phyloP scores from a whole-genome alignment of 2,797 vertebrate species.

The Cynodonichthys magdalenae region DNA sequence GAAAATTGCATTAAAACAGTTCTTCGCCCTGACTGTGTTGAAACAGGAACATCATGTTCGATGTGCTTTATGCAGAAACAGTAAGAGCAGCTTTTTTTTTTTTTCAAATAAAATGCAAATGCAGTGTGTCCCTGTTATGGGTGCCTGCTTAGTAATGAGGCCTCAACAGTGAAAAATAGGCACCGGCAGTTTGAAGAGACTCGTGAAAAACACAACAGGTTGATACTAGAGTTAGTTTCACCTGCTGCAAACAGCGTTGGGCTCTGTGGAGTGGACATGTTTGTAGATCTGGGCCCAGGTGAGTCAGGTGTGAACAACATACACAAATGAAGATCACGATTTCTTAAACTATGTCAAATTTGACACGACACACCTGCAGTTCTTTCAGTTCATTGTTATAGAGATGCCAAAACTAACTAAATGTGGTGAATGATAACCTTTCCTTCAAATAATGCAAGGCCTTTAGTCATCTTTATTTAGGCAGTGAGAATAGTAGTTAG shows the following conservation, averaged over 20 bases:
- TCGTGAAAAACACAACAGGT: not conserved
- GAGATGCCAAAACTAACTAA: too few relatives aligned
- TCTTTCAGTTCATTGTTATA: not conserved
- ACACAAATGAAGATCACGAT: not conserved
- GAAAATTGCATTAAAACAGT: not conserved
- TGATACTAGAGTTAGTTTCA: not conserved
- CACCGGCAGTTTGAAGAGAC: too few relatives aligned
- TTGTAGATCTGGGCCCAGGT: not conserved
- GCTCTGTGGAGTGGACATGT: not conserved
- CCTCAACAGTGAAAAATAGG: not conserved
- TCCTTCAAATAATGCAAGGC: too few relatives aligned
- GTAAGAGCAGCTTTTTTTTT: not conserved
- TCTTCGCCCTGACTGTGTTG: not conserved
- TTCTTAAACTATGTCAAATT: not conserved
- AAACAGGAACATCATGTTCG: not conserved
- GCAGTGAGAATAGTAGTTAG: too few relatives aligned
- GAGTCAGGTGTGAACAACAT: not conserved
- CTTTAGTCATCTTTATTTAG: too few relatives aligned
- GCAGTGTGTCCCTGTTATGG: not conserved
- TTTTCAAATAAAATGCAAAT: not conserved
- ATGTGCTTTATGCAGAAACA: not conserved
- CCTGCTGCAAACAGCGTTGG: not conserved
- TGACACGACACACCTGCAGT: not conserved
- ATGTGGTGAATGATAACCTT: too few relatives aligned
- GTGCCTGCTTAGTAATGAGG: not conserved